Evolutionary conservation across 2,113 vertebrate species (phyloP).

Genomic region (Leptobrachium ailaonicum): DNA sequence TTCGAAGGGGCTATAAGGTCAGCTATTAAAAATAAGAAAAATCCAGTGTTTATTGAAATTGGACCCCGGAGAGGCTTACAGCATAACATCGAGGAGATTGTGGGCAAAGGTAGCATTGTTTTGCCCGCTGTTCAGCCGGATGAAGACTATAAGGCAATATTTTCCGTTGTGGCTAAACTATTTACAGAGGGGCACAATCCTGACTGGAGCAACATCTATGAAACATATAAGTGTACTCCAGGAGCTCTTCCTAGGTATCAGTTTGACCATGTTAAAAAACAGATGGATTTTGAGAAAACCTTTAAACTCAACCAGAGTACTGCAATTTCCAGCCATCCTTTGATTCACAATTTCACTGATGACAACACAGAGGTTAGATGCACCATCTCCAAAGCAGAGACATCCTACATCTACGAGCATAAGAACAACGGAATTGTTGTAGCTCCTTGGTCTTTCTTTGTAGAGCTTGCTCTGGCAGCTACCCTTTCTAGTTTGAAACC

Average conservation of each 20-base stretch:
- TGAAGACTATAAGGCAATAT: constrained; percentile 66
- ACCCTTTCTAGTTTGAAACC: constrained; percentile 61
- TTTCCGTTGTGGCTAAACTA: constrained; percentile 66
- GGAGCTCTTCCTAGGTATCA: constrained; percentile 75
- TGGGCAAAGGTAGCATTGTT: constrained; percentile 68
- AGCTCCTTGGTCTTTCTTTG: constrained; percentile 76
- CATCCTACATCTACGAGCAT: constrained; percentile 75
- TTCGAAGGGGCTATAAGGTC: constrained; percentile 71
- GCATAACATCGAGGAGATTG: constrained; percentile 74
- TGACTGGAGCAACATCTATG: constrained; percentile 74
- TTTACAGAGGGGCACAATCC: constrained; percentile 77
- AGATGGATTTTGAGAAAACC: constrained; percentile 62
- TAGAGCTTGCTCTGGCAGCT: constrained; percentile 76
- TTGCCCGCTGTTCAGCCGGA: constrained; percentile 68
- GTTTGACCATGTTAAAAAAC: constrained; percentile 72
- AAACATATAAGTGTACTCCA: constrained; percentile 68
- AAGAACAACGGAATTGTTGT: constrained; percentile 71
- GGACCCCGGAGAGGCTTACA: constrained; percentile 74
- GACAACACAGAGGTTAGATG: constrained; percentile 61
- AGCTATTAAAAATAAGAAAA: constrained; percentile 57
- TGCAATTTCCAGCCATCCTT: constrained; percentile 52
- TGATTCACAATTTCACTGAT: constrained; percentile 59
- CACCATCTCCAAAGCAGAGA: constrained; percentile 59
- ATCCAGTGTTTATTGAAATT: constrained; percentile 80
- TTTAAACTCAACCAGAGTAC: constrained; percentile 55